Percentiles rank a stretch among this genome's conserved stretches.
These are phyloP conservation scores for Dendrolimus punctatus DNA, from an alignment of 1,140 invertebrate species.

Conservation along the genomic window DNA sequence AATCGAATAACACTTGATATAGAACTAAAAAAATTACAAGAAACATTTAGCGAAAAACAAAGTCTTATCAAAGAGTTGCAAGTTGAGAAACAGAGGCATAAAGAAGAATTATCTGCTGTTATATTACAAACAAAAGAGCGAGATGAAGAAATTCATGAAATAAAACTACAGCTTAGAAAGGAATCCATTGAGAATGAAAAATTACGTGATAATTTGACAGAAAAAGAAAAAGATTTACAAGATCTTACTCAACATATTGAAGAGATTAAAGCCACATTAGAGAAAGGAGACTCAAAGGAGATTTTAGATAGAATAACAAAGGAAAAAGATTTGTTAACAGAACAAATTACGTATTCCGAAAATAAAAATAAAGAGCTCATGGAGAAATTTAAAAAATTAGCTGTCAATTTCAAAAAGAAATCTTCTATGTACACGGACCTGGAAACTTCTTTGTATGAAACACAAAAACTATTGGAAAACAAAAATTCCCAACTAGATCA, in stretches of 20 bases:
- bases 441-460: slow-evolving; percentile 69
- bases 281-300: slow-evolving; percentile 1
- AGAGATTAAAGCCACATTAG: slow-evolving; percentile 21
- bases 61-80: slow-evolving; percentile 53
- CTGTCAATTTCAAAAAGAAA: slow-evolving; percentile 83
- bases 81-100: slow-evolving; percentile 46
- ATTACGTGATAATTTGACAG: slow-evolving; percentile 35
- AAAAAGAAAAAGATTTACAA: slow-evolving; percentile 39
- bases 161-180: slow-evolving; percentile 62
- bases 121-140: slow-evolving; percentile 65
- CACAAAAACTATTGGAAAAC: slow-evolving; percentile 49
- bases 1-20: slow-evolving; percentile 34
- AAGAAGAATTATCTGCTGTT: slow-evolving; percentile 53
- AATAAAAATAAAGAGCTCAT: slow-evolving; percentile 73
- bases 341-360: slow-evolving; percentile 41
- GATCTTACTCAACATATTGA: slow-evolving; percentile 45
- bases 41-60: slow-evolving; percentile 50
- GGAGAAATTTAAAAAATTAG: slow-evolving; percentile 85
- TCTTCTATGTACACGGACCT: slow-evolving; percentile 75
- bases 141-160: slow-evolving; percentile 72
- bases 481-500: slow-evolving; percentile 50
- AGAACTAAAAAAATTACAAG: slow-evolving; percentile 50
- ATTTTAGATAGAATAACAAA: slow-evolving; percentile 32
- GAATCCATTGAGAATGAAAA: slow-evolving; percentile 68
- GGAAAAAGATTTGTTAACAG: slow-evolving; percentile 34